Evolutionary conservation across 2,888 invertebrate species (phyloP), one percentile per base, ranked within the genome.

Genomic region (Metalampra italica): DNA sequence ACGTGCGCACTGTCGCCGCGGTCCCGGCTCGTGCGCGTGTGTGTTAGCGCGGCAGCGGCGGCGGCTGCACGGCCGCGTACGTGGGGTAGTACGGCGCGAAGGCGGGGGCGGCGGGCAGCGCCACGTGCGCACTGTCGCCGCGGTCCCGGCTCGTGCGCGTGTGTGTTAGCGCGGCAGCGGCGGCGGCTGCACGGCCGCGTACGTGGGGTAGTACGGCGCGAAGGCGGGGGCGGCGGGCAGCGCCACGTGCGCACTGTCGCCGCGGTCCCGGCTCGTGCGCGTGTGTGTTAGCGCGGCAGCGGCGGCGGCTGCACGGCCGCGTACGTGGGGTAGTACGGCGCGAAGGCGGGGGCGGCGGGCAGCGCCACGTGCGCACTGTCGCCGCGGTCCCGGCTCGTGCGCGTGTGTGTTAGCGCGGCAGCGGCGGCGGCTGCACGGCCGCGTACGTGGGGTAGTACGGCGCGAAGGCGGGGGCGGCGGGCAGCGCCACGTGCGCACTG

Each of bases 381-480:
- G 32, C 91, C 91, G 37, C 90, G 86, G 55, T 93, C 93, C 50
- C 91, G 90, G 43, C 94, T 92, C 52, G n/a, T n/a, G n/a, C n/a
- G n/a, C n/a, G n/a, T n/a, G n/a, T n/a, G 22, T 22, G 22, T 22
- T 40, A 40, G 7, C 13, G 36, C 36, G 36, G 36, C 63, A 87
- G 56, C 11, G 91, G 91, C 12, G 92, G 92, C n/a, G 90, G 87
- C 40, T 86, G 88, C 46, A 90, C 88, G 42, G 90, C 90, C 40
- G 91, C 89, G 63, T 91, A 92, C 4, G 92, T 92, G 29, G 92
- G 92, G 67, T 92, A 92, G 56, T 80, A 86, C 0, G 92, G 92
- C n/a, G 92, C 90, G 65, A 91, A 92, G 29, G 80, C 75, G 3
- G 63, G 71, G 11, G 83, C 82, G 5, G 90, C 90, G 1, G 84